phyloP scores from a whole-genome alignment of 2,113 vertebrate genomes.

The Astatotilapia flaviijosephi region DNA sequence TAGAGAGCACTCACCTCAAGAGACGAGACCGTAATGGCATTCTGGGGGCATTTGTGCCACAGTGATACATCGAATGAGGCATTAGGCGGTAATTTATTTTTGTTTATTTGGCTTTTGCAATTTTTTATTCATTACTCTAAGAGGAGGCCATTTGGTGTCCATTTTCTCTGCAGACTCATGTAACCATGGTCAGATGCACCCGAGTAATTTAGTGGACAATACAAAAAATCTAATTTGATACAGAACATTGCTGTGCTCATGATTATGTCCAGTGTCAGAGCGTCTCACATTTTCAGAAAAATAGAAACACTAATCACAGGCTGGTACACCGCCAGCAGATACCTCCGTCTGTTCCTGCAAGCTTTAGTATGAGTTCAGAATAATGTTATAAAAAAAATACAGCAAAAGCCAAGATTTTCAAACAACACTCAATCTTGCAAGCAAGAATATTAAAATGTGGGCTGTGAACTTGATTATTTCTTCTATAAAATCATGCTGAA shows the following conservation, averaged over 20 bases:
- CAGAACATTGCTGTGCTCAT: not conserved
- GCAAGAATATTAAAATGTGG: not conserved
- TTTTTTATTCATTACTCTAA: constrained; percentile 23
- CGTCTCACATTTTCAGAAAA: not conserved
- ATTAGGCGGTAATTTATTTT: constrained; percentile 8
- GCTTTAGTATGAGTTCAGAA: not conserved
- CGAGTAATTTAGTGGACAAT: constrained; percentile 12
- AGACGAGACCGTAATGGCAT: not conserved
- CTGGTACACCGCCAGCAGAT: not conserved
- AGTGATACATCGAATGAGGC: not conserved
- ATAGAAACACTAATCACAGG: not conserved
- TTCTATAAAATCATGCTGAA: not conserved
- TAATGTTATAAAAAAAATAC: not conserved
- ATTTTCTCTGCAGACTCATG: constrained; percentile 6
- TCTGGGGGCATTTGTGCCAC: constrained; percentile 4
- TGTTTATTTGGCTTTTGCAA: constrained; percentile 27
- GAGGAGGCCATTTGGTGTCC: constrained; percentile 3
- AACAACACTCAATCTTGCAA: not conserved
- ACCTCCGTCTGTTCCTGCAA: not conserved
- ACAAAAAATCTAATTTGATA: constrained; percentile 20
- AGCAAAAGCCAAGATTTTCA: not conserved
- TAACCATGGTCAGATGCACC: not conserved
- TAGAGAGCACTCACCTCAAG: constrained; percentile 9
- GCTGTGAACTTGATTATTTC: not conserved
- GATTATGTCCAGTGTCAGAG: not conserved